Conservation (phyloP, 2,797 vertebrate genomes). For the Clarias fuscus region DNA sequence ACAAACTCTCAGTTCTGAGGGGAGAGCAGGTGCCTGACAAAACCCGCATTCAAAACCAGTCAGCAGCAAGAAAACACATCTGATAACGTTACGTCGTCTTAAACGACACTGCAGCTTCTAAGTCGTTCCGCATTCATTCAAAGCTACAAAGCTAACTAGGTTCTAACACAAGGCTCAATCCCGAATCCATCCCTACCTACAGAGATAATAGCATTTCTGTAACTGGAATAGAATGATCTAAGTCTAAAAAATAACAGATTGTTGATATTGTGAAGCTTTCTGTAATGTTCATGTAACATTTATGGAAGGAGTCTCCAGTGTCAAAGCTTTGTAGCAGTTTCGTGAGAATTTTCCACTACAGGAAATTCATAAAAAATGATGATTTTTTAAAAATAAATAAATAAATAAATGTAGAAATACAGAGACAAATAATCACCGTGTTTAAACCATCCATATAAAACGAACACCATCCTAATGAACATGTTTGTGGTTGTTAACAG, state of each 20-base stretch:
- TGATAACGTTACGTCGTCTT: no score
- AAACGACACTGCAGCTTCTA: no score
- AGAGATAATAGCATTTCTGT: background rate
- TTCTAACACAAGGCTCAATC: no score
- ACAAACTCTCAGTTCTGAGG: no score
- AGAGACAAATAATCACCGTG: background rate
- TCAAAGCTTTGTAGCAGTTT: background rate
- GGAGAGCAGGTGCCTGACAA: no score
- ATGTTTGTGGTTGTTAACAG: slow-evolving; percentile 1
- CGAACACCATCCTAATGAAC: no score
- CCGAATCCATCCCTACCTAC: background rate
- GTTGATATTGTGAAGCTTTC: background rate
- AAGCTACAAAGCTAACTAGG: no score
- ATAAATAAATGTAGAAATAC: background rate
- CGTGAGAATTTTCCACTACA: background rate
- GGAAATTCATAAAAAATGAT: no score
- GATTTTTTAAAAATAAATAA: background rate
- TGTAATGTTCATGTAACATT: background rate
- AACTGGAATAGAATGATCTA: background rate
- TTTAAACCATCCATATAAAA: background rate
- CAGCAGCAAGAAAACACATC: no score
- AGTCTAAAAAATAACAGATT: background rate
- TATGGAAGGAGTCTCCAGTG: background rate
- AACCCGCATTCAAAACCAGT: no score
- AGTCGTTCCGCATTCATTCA: no score